A percentile compares a stretch with the other conserved stretches of the same genome.
phyloP scores from a whole-genome alignment of 2,113 vertebrate species.

The Macquaria australasica region DNA sequence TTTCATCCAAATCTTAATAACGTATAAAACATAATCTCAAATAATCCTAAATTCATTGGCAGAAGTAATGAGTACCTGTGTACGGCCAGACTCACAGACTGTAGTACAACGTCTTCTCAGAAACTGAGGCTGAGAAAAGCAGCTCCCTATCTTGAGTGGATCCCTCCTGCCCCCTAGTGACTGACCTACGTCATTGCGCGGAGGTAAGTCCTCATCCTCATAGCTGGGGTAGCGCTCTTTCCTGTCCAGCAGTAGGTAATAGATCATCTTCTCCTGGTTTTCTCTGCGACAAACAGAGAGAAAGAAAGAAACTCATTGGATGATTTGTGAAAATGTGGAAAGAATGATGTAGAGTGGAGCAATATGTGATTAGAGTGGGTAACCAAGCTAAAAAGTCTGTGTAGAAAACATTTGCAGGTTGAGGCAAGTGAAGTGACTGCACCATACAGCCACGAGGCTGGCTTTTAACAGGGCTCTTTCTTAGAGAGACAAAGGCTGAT shows the following conservation, averaged over 20 bases:
- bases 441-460: background rate
- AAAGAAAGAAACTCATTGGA: background rate
- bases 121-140: slow-evolving; percentile 5
- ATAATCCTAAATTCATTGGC: background rate
- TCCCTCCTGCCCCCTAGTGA: slow-evolving; percentile 68
- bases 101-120: background rate
- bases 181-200: slow-evolving; percentile 91
- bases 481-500: background rate
- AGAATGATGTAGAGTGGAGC: background rate
- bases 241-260: slow-evolving; percentile 93
- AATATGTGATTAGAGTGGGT: background rate
- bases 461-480: background rate
- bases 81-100: slow-evolving; percentile 8
- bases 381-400: no score
- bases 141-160: slow-evolving; percentile 15
- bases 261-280: slow-evolving; percentile 97
- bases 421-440: background rate
- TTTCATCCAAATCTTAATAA: background rate
- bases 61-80: background rate
- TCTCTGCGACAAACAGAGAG: slow-evolving; percentile 80
- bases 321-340: background rate
- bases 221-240: slow-evolving; percentile 95
- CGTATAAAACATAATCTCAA: background rate
- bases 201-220: slow-evolving; percentile 93
- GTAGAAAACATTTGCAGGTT: background rate